phyloP scores from a whole-genome alignment of 2,888 invertebrate genomes.

The Timandra comae region DNA sequence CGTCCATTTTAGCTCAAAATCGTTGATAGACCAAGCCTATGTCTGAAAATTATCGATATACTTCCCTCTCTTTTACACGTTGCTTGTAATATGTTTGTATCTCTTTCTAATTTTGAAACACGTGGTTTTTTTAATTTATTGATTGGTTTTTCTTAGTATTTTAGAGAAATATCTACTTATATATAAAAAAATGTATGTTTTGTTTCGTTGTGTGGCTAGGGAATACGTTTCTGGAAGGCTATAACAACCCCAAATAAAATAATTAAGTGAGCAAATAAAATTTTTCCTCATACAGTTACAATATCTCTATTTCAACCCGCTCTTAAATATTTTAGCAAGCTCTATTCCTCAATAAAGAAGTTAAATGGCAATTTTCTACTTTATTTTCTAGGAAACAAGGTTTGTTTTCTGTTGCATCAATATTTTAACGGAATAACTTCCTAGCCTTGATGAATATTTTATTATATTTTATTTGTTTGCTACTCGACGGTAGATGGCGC shows the following conservation, averaged over 20 bases:
- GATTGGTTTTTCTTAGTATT: too few relatives aligned
- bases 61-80: too few relatives aligned
- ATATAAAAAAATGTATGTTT: too few relatives aligned
- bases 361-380: constrained; percentile 27
- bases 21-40: too few relatives aligned
- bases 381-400: constrained; percentile 24
- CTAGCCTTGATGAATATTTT: constrained; percentile 52
- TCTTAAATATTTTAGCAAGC: constrained; percentile 54
- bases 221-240: constrained; percentile 5
- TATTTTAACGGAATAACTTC: constrained; percentile 58
- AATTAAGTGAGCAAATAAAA: constrained; percentile 29
- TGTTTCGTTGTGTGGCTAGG: too few relatives aligned
- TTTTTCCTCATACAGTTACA: constrained; percentile 24
- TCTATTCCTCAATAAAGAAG: constrained; percentile 38
- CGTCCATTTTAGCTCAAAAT: too few relatives aligned
- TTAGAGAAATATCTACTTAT: too few relatives aligned
- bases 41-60: too few relatives aligned
- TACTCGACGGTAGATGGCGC: constrained; percentile 35
- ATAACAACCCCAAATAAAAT: too few relatives aligned
- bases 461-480: constrained; percentile 27
- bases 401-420: constrained; percentile 27
- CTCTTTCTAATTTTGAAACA: too few relatives aligned
- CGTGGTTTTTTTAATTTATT: too few relatives aligned
- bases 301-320: constrained; percentile 48
- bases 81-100: too few relatives aligned